Percentiles rank a stretch among this genome's conserved stretches.
Conservation (phyloP, 2,888 invertebrate genomes). For the Nemotelus nigrinus region DNA sequence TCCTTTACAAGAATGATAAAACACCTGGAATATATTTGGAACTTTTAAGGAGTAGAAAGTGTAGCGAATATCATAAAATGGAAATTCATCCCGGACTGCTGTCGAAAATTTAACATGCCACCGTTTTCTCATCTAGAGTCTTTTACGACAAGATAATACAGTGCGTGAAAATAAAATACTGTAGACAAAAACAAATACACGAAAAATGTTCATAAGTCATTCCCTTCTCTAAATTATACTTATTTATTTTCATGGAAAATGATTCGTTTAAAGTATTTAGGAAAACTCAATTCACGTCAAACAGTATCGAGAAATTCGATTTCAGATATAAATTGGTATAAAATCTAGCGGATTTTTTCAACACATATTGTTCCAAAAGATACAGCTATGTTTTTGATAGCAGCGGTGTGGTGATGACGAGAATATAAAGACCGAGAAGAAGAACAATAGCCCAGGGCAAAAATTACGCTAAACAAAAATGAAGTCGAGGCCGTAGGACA, state of each 20-base stretch:
- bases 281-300: background rate
- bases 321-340: background rate
- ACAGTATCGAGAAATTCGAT: background rate
- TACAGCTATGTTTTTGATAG: background rate
- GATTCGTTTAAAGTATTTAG: too few species aligned
- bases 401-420: conserved; percentile 11
- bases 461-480: conserved; percentile 25
- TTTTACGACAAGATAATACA: background rate
- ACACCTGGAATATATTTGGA: conserved; percentile 5
- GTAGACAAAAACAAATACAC: background rate
- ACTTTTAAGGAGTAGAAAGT: conserved; percentile 20
- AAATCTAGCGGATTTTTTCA: background rate
- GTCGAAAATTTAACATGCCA: conserved; percentile 13
- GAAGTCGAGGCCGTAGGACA: conserved; percentile 15
- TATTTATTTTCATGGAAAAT: background rate
- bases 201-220: background rate
- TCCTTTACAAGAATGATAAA: background rate
- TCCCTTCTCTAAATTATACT: background rate
- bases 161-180: conserved; percentile 2
- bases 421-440: conserved; percentile 2
- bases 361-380: background rate
- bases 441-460: conserved; percentile 28
- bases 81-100: conserved; percentile 24
- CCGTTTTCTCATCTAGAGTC: background rate
- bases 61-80: conserved; percentile 8